Base-by-base conservation (phyloP, 53 echinoderm and acorn worm species). In the Temnopleurus reevesii region DNA sequence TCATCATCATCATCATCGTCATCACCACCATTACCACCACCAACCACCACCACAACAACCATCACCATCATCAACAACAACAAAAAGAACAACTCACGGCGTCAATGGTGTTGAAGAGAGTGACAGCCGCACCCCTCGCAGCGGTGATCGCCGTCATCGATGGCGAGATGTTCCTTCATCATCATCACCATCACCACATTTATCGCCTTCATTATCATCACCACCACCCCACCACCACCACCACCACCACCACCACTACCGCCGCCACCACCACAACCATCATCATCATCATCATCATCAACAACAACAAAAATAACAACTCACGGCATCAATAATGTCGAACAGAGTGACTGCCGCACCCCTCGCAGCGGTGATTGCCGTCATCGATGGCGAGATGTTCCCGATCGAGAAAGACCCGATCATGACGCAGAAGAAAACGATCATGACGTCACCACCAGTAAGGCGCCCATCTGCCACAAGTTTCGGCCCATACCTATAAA, bases 341-440 rank as follows among this genome's bases (percentile, higher is more conserved):
- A 76, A 81, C n/a, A 92, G 83, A 15, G 86, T 89, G 28, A 81
- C 66, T n/a, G 89, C 92, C 12, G 92, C 89, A 12, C 92, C 89
- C 33, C 89, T 65, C 25, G 92, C 92, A 3, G 92, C 63, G 6
- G 92, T 81, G 46, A 92, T 77, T 43, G 80, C 64, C 6, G 89
- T 66, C 54, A 92, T 45, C 19, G 89, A 25, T 5, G 92, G 92
- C 0, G 63, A 55, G 56, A 92, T 71, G 59, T 92, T 92, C 7
- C 92, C 92, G 27, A 92, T 65, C 19, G 92, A 92, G 44, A 92
- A 89, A n/a, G 92, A 92, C 15, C 92, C 92, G 83, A 92, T 92
- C 92, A 92, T 92, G 76, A 92, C 92, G 89, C 92, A 89, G 76
- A 92, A 92, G 76, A 92, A 92, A 38, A 92, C 92, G 18, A 89